Base-by-base conservation (phyloP, 2,797 vertebrate species). In the Leuciscus waleckii region DNA sequence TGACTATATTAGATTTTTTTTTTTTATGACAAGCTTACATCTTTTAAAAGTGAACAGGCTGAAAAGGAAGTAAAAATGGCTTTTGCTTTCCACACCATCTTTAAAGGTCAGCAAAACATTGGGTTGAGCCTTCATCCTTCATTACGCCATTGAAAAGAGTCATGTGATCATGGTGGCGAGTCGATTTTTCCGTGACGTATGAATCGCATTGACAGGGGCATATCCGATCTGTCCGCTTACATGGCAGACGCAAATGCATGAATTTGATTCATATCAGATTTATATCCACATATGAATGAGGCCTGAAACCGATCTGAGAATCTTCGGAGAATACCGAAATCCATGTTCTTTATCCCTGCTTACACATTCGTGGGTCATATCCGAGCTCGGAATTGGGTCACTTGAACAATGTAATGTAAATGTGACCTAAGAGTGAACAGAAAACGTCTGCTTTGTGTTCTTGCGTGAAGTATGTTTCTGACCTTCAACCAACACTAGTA, bases 391-490 rank as follows among this genome's bases (percentile, higher is more conserved):
- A 5, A 58, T 26, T 61, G 58, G 58, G 23, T 61, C 56, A 61
- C n/a, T 61, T 61, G n/a, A 61, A 61, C 58, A 61, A 61, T 61
- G 23, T 58, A n/a, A n/a, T 58, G n/a, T 61, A 61, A 61, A 61
- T 61, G 10, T 58, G 56, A 23, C 58, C n/a, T 26, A 61, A 21
- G 17, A 21, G 16, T 74, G 26, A 26, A 19, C 46, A 51, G 46
- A 51, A 74, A 74, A 32, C 2, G 9, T 21, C 8, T 74, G n/a
- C 14, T 70, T 69, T 70, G 68, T n/a, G 11, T 70, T n/a, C 21
- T 41, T 39, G 11, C 6, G 3, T 41, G 19, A 41, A 41, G 68
- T 73, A 46, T 73, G 5, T 73, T 49, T 73, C 43, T 73, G 26
- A 74, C 43, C 16, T 74, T 49, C 26, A 74, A 32, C 71, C 26